Evolutionary conservation across 2,888 invertebrate species (phyloP), one percentile per base, ranked within the genome.

Genomic region (Neelides folsomi): DNA sequence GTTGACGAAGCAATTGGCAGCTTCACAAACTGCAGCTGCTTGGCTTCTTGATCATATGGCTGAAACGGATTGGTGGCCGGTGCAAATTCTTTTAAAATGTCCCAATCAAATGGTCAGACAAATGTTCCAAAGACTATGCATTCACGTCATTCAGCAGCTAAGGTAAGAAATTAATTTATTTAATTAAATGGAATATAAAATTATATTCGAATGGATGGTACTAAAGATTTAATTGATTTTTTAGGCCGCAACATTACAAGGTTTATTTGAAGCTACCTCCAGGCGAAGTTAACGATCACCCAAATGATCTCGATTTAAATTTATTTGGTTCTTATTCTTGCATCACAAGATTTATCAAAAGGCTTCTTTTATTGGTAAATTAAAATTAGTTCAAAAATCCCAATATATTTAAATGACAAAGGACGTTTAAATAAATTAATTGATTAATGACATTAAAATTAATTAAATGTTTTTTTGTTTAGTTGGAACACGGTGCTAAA

Each of bases 21-120:
- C 86, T 40, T 90, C 89, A 43, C 83, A 85, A 60, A 83, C 85
- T 49, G 87, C 88, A 1, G 86, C 87, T 49, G 82, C 90, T 69
- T 90, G 93, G 86, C 89, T 93, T 70, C 74, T 94, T 49, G 83
- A 88, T 56, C 86, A 88, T 68, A 92, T 93, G 90, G 86, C 90
- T 1, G 79, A 83, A 55, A 88, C 89, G 43, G 90, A 90, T 86
- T 94, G 93, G 92, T 90, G 92, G 4, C 85, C 92, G 67, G 53
- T 58, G 1, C 87, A 88, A 75, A 88, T 89, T 66, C 76, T 94
- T 68, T 83, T 94, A 69, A 90, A 90, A 71, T 94, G 94, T 72
- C 92, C 93, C 35, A 93, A 90, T 76, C 92, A 93, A 72, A 90
- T 92, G 82, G 92, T 93, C 54, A 78, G 92, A 62, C 92, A 92